Evolutionary conservation across 1,140 invertebrate species (phyloP).

Genomic region (Batillaria attramentaria): DNA sequence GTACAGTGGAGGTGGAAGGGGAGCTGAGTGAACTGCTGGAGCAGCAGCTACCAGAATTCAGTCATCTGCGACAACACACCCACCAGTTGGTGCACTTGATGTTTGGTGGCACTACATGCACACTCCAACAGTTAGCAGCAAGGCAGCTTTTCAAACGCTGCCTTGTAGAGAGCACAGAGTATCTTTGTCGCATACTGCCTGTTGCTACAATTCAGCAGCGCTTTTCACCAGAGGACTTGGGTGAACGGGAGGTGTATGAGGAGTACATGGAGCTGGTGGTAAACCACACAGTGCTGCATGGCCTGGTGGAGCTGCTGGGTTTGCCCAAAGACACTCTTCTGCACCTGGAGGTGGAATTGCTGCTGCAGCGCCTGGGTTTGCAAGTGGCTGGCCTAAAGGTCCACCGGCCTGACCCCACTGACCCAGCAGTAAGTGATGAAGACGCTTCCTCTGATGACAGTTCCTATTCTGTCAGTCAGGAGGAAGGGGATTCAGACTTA

Average conservation of each 20-base stretch:
- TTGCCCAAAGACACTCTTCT: slow-evolving; percentile 58
- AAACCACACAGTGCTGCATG: slow-evolving; percentile 53
- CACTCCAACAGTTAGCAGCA: slow-evolving; percentile 55
- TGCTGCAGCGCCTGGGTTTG: slow-evolving; percentile 38
- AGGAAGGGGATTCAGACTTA: slow-evolving; percentile 63
- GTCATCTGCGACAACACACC: slow-evolving; percentile 46
- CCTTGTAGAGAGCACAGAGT: slow-evolving; percentile 51
- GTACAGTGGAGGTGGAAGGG: slow-evolving; percentile 54
- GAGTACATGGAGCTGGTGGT: slow-evolving; percentile 59
- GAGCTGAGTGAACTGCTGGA: slow-evolving; percentile 54
- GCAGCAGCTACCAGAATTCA: slow-evolving; percentile 58
- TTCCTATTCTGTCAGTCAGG: slow-evolving; percentile 25
- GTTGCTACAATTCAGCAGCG: slow-evolving; percentile 47
- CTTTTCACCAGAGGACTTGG: slow-evolving; percentile 45
- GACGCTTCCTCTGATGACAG: slow-evolving; percentile 20
- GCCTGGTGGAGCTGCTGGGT: slow-evolving; percentile 46
- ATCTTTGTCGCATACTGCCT: slow-evolving; percentile 53
- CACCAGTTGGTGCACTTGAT: slow-evolving; percentile 50
- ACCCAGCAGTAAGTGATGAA: slow-evolving; percentile 13
- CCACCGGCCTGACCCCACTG: slow-evolving; percentile 11
- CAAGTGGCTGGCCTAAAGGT: not conserved
- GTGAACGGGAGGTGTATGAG: slow-evolving; percentile 51
- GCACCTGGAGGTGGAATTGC: slow-evolving; percentile 53
- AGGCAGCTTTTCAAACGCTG: slow-evolving; percentile 55
- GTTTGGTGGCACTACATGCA: slow-evolving; percentile 57